These are phyloP conservation scores for Rhombomys opimus DNA, from an alignment of 2,113 vertebrate species.

Conservation along the genomic window DNA sequence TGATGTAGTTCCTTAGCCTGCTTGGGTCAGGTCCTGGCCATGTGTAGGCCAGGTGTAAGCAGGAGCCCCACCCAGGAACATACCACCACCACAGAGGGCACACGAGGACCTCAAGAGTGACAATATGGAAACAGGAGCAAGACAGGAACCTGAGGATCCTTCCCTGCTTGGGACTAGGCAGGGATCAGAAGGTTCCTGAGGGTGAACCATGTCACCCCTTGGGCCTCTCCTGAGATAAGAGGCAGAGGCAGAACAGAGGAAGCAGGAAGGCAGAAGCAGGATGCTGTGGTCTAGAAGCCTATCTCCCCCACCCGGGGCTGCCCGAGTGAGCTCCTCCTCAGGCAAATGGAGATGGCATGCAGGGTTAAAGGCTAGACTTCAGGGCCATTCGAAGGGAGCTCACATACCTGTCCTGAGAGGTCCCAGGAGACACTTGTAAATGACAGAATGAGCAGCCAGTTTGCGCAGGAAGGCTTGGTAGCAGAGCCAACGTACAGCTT, in stretches of 20 bases:
- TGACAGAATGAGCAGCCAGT: constrained; percentile 77
- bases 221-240: background rate
- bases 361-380: background rate
- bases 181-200: background rate
- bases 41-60: background rate
- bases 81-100: background rate
- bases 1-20: background rate
- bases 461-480: constrained; percentile 86
- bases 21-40: background rate
- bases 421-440: constrained; percentile 86
- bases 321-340: background rate
- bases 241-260: background rate
- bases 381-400: too few relatives aligned
- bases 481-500: constrained; percentile 87
- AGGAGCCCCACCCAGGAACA: background rate
- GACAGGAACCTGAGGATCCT: background rate
- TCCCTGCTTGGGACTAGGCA: background rate
- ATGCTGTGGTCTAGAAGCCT: background rate
- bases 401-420: constrained; percentile 82
- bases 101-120: background rate
- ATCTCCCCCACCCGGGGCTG: background rate
- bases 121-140: background rate
- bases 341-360: background rate
- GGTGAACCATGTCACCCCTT: too few relatives aligned
- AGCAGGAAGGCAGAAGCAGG: background rate